Evolutionary conservation across 2,113 vertebrate species (phyloP).

Genomic region (Podarcis cretensis): DNA sequence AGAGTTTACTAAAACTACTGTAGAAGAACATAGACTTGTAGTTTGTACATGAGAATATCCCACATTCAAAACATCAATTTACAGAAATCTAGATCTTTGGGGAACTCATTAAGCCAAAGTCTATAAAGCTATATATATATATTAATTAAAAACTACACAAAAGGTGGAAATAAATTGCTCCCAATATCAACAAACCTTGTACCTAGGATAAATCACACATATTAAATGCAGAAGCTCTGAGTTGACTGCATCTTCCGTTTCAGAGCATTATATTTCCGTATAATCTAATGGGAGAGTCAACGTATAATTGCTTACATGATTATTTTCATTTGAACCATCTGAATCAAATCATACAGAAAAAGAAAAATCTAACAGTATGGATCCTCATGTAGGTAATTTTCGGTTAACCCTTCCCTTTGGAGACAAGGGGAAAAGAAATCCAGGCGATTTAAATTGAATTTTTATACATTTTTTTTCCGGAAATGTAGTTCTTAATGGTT

Average conservation of each 20-base stretch:
- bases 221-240: constrained; percentile 44
- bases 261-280: constrained; percentile 50
- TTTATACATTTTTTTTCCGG: constrained; percentile 78
- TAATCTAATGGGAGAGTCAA: constrained; percentile 47
- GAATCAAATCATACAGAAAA: constrained; percentile 62
- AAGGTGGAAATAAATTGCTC: constrained; percentile 56
- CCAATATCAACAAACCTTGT: constrained; percentile 38
- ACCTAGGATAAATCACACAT: neutral
- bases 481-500: constrained; percentile 79
- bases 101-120: constrained; percentile 1
- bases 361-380: constrained; percentile 65
- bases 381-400: constrained; percentile 72
- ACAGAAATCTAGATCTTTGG: constrained; percentile 16
- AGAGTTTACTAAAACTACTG: neutral
- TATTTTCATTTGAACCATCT: constrained; percentile 63
- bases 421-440: constrained; percentile 55
- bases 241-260: constrained; percentile 53
- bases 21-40: neutral
- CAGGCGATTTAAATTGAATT: constrained; percentile 74
- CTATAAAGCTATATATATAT: constrained; percentile 38
- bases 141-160: constrained; percentile 52
- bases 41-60: constrained; percentile 1
- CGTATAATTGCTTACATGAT: constrained; percentile 64
- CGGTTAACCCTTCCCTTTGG: constrained; percentile 68
- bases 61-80: neutral